Percentiles rank a stretch among this genome's conserved stretches.
These are phyloP conservation scores for Amphiprion clarkii DNA, from an alignment of 2,797 vertebrate genomes.

Conservation along the genomic window DNA sequence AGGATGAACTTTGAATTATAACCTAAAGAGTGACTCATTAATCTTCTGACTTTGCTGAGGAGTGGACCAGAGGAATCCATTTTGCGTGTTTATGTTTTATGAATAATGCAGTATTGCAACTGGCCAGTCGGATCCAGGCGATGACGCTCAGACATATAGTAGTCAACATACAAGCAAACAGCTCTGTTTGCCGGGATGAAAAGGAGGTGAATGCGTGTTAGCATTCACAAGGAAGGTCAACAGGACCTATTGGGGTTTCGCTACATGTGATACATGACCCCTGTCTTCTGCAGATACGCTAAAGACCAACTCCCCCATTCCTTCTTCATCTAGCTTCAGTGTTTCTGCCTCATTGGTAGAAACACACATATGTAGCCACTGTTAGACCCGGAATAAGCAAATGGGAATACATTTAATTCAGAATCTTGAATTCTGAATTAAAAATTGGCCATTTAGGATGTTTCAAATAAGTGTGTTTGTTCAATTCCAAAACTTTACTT, in stretches of 20 bases:
- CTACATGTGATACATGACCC: conserved; percentile 43
- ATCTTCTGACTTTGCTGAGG: conserved; percentile 88
- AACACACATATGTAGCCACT: neutral
- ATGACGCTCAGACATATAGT: conserved; percentile 71
- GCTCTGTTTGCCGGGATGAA: conserved; percentile 75
- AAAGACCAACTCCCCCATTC: neutral
- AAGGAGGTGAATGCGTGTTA: conserved; percentile 55
- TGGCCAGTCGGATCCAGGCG: conserved; percentile 83
- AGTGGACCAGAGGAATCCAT: conserved; percentile 84
- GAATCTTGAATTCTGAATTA: too few relatives aligned
- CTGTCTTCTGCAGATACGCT: conserved; percentile 39
- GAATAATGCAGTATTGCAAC: conserved; percentile 86
- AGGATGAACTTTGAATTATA: conserved; percentile 93
- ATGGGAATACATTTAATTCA: too few relatives aligned
- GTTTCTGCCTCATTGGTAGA: neutral
- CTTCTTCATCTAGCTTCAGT: neutral
- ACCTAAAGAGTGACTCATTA: conserved; percentile 90
- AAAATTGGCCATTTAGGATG: too few relatives aligned
- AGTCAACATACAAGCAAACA: conserved; percentile 78
- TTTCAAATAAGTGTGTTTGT: neutral
- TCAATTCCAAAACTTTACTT: neutral
- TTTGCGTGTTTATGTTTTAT: conserved; percentile 85
- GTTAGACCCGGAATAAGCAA: too few relatives aligned
- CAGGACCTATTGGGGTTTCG: conserved; percentile 49
- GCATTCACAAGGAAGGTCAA: conserved; percentile 72